phyloP scores from a whole-genome alignment of 2,113 vertebrate genomes.

The Rissa tridactyla region DNA sequence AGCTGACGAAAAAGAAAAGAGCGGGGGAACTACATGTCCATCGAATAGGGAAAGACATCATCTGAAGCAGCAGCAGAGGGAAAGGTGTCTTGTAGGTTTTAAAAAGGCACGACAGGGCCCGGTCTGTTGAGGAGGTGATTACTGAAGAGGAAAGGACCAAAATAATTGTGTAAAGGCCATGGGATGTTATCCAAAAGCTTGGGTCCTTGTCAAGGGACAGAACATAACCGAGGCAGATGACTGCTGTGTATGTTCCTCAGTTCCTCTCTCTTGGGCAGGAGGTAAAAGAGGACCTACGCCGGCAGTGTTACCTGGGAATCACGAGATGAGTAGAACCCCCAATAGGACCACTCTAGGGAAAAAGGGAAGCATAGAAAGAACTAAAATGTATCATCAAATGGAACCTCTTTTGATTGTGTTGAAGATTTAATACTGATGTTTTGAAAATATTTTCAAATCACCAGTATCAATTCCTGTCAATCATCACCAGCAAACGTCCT shows the following conservation, averaged over 20 bases:
- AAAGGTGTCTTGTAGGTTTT: neutral
- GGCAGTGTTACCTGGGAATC: neutral
- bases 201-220: neutral
- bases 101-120: neutral
- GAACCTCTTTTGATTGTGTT: neutral
- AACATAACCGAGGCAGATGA: neutral
- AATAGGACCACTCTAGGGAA: neutral
- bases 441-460: neutral
- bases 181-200: neutral
- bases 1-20: neutral
- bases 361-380: neutral
- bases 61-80: neutral
- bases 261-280: neutral
- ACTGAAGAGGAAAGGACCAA: neutral
- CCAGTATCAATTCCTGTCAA: neutral
- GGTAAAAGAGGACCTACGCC: neutral
- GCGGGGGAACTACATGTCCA: neutral
- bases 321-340: neutral
- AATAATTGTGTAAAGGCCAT: neutral
- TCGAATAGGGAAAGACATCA: rapidly evolving
- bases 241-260: neutral
- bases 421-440: neutral
- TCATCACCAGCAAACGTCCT: neutral
- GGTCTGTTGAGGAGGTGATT: neutral
- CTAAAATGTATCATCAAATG: neutral